Evolutionary conservation across 1,140 invertebrate species (phyloP), one percentile per base, ranked within the genome.

Genomic region (Eriocheir sinensis): DNA sequence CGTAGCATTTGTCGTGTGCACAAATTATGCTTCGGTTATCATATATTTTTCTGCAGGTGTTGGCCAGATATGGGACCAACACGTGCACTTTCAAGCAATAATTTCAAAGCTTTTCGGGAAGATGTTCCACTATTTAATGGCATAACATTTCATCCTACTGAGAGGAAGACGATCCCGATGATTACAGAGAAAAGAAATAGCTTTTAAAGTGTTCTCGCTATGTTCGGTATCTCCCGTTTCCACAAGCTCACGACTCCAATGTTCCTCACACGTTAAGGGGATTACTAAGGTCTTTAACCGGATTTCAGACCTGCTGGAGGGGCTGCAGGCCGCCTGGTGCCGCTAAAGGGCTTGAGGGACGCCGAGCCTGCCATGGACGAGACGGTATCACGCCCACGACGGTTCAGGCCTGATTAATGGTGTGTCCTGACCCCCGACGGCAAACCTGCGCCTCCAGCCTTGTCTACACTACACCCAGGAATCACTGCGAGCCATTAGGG

Each of bases 1-100:
- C 53, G 88, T 53, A 89, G 34, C 88, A 27, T 89, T 30, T 72
- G 60, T 72, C 60, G 60, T 72, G 17, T 72, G 60, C n/a, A 72
- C 60, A 72, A 72, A 72, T 72, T 72, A 72, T 72, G 60, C 60
- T 72, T n/a, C 60, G 60, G 27, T 72, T 72, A 4, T n/a, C 60
- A n/a, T 27, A 72, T 72, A 72, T 72, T 72, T n/a, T 72, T 21
- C 60, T 72, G 60, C 60, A 72, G 60, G 60, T 72, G 60, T 72
- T 72, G 60, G 60, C 21, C 60, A 72, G 60, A 72, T 72, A 72
- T 72, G 60, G 60, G 60, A 72, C 60, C 60, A 72, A n/a, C 60
- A 72, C 60, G 60, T 72, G 60, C 60, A 72, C 60, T 72, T 72
- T 72, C 60, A 72, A 17, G 60, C 60, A n/a, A 72, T 72, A 72